Evolutionary conservation across 2,797 vertebrate genomes (phyloP), one percentile per base, ranked within the genome.

Genomic region (Sebastes taczanowskii): DNA sequence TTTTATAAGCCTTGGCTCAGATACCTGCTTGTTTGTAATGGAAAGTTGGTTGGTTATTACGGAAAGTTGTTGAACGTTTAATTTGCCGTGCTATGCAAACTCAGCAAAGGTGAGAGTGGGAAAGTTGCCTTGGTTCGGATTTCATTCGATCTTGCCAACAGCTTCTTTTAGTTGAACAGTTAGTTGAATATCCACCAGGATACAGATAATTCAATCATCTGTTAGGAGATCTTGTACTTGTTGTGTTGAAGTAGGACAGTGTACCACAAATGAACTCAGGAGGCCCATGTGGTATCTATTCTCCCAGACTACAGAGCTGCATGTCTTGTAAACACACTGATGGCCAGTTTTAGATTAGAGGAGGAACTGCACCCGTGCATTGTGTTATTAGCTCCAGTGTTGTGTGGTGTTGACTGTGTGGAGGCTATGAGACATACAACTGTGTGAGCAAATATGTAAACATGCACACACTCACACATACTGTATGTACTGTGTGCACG

Each of bases 221-320:
- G 55, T 71, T 74, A 35, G 29, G 55, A 75, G 30, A 81, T 80
- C 23, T 49, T 80, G 35, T 64, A 42, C 32, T 81, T 71, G 60
- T 71, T 27, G 7, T 71, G 60, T 71, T 27, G 11, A 75, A 82
- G 66, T 59, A 38, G 11, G 46, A 71, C 16, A 74, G 55, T 56
- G 49, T 25, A 83, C 81, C 82, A 75, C 78, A 65, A 59, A 86
- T 88, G 62, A 92, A 87, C 86, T 88, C 78, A 23, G 76, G 77
- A 77, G 81, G 63, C 32, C 78, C 92, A 88, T 88, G 72, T 93
- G 91, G 90, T 88, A 85, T 87, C 87, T 80, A 86, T 94, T 93
- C 88, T 70, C 79, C 74, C 34, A 68, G 38, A 90, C 68, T 60
- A 70, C 86, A 80, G 71, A 72, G 75, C 53, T 67, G 53, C 74